Evolutionary conservation across 1,140 invertebrate genomes (phyloP), one percentile per base, ranked within the genome.

Genomic region (Drosophila ambigua): DNA sequence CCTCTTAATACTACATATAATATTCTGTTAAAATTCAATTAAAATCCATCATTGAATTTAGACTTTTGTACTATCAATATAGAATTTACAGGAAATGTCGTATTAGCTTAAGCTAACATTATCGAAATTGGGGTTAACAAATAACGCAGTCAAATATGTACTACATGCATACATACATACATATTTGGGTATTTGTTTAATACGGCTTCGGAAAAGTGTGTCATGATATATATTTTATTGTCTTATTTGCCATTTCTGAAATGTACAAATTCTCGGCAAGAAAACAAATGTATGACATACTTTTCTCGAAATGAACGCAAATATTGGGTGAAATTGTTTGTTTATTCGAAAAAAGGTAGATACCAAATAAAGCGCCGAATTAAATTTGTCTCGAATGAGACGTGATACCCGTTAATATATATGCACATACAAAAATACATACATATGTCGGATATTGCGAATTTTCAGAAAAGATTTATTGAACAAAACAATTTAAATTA

Each of bases 151-250:
- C 72, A 75, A 75, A 75, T 75, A 13, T 4, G 11, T 13, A 13
- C 35, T 39, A 28, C 5, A 28, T 6, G 4, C 23, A 4, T 2
- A 4, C 4, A 23, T 23, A 23, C 26, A 28, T 28, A 28, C 1
- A 6, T 6, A 28, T 28, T 6, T 7, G 0, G 7, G 5, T 28
- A 75, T 75, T 75, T 75, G 75, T 54, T 75, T 65, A 66, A 75
- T 75, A 66, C 54, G 59, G 28, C 31, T 11, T 50, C 69, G 61
- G 49, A 66, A 75, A 75, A 75, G 72, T 75, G 50, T 75, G 72
- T 75, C 72, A 75, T 66, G 72, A 75, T 67, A 75, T 75, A 75
- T 44, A 75, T 75, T 75, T 75, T 75, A 75, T 75, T 75, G 62
- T 75, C 63, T 75, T 74, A 66, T 75, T 75, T 75, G 61, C 43